Conservation (phyloP, 2,888 invertebrate species). For the Idaea straminata region DNA sequence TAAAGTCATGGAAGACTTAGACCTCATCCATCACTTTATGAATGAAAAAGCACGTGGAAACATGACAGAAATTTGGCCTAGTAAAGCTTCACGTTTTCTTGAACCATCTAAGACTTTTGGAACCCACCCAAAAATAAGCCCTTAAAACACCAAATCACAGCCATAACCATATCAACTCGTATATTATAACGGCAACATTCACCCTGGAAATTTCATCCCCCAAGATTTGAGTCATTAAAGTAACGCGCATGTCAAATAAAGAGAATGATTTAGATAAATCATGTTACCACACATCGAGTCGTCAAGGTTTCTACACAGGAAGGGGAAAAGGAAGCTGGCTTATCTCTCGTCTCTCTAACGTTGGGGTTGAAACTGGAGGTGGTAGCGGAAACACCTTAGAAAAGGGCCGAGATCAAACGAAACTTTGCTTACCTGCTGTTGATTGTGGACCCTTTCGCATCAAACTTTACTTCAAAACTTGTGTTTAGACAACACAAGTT, state of each 20-base stretch:
- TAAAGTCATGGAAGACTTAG: too few relatives aligned
- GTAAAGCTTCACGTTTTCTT: too few relatives aligned
- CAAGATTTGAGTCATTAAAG: neutral
- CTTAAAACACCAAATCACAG: too few relatives aligned
- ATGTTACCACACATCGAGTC: slow-evolving; percentile 42
- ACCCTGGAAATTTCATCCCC: neutral
- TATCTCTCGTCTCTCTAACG: slow-evolving; percentile 45
- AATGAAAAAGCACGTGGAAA: too few relatives aligned
- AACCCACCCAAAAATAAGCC: neutral
- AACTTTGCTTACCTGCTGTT: too few relatives aligned
- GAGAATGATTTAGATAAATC: slow-evolving; percentile 38
- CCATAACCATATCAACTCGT: neutral
- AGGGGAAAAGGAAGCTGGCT: slow-evolving; percentile 46
- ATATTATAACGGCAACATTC: neutral
- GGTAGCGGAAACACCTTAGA: slow-evolving; percentile 23
- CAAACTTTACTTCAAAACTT: too few relatives aligned
- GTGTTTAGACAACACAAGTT: too few relatives aligned
- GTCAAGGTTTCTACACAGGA: slow-evolving; percentile 38
- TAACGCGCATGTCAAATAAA: slow-evolving; percentile 19
- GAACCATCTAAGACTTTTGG: too few relatives aligned
- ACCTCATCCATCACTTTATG: too few relatives aligned
- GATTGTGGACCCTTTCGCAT: too few relatives aligned
- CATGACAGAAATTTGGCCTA: too few relatives aligned
- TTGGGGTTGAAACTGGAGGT: slow-evolving; percentile 15
- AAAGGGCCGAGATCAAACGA: neutral